Evolutionary conservation across 2,113 vertebrate species (phyloP).

Genomic region (Apaloderma vittatum): DNA sequence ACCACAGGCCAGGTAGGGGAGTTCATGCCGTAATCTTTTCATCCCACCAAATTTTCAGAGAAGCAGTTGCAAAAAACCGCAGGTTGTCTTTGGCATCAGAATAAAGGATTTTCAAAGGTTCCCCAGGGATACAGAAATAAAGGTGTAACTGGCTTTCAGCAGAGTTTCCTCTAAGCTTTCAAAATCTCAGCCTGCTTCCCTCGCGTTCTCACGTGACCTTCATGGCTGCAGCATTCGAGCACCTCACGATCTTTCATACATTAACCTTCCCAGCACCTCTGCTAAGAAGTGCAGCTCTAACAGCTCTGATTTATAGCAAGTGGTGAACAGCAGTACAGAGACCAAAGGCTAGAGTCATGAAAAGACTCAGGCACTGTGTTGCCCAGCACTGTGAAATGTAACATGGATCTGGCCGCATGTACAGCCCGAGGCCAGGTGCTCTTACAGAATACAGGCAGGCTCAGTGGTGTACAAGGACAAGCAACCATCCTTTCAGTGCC

Average conservation of each 20-base stretch:
- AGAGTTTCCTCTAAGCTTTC: background rate
- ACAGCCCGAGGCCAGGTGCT: background rate
- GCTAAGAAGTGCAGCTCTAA: background rate
- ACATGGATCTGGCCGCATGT: background rate
- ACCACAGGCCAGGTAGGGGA: background rate
- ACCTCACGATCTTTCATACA: background rate
- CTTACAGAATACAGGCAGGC: fast-evolving
- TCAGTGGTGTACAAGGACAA: background rate
- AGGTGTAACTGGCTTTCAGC: background rate
- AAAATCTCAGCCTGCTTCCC: background rate
- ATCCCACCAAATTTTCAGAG: background rate
- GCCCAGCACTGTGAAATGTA: background rate
- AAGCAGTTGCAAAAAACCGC: background rate
- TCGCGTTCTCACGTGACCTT: fast-evolving
- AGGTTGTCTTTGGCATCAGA: background rate
- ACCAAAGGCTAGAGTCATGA: background rate
- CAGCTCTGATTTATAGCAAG: background rate
- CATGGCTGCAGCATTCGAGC: background rate
- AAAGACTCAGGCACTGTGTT: background rate
- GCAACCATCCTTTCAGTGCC: background rate
- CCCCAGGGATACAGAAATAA: background rate
- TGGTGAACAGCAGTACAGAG: background rate
- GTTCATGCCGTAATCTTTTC: background rate
- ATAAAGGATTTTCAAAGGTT: background rate
- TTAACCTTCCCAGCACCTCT: background rate